Evolutionary conservation across 1,140 invertebrate species (phyloP).

Genomic region (Saccostrea glomerata): DNA sequence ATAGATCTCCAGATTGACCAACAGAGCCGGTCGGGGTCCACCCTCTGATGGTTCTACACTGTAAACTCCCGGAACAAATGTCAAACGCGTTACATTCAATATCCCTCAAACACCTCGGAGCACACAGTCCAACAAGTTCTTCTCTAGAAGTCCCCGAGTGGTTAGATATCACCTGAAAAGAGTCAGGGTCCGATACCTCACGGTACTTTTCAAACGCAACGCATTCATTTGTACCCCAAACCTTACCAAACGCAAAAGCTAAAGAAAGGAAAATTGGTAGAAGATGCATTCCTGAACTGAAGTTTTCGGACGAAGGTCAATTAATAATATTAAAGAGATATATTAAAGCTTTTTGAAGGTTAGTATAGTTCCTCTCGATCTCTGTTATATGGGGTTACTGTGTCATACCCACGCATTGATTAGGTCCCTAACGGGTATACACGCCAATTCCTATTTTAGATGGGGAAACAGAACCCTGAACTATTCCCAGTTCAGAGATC

Average conservation of each 20-base stretch:
- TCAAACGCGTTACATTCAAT: background rate
- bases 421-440: no score
- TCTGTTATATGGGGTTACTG: no score
- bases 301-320: no score
- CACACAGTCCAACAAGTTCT: background rate
- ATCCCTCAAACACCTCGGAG: background rate
- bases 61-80: background rate
- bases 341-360: no score
- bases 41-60: background rate
- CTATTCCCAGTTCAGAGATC: no score
- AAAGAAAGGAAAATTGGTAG: no score
- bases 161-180: constrained; percentile 3
- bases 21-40: background rate
- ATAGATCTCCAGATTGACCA: background rate
- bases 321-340: no score
- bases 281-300: no score
- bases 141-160: background rate
- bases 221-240: background rate
- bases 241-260: background rate
- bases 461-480: no score
- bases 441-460: no score
- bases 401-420: no score
- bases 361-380: no score
- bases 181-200: background rate
- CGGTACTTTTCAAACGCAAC: background rate